A percentile compares a stretch with the other conserved stretches of the same genome.
These are phyloP conservation scores for Podarcis raffonei DNA, from an alignment of 2,113 vertebrate species.

Conservation along the genomic window DNA sequence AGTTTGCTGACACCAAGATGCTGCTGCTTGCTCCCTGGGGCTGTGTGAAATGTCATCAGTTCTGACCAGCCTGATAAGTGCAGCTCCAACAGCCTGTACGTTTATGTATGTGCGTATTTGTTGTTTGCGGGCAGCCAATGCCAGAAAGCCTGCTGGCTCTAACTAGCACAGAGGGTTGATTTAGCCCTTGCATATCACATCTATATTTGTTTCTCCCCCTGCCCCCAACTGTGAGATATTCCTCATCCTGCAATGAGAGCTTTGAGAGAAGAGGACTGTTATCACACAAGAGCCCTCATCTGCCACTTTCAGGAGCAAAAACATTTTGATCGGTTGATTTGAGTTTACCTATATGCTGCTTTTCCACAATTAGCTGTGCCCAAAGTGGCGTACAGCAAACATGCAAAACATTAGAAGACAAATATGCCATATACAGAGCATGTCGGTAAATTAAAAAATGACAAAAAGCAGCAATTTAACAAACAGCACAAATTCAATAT, in stretches of 20 bases:
- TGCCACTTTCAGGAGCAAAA: too few species aligned
- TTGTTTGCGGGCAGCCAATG: neutral
- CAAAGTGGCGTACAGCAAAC: too few species aligned
- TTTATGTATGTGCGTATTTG: too few species aligned
- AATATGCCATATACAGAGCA: too few species aligned
- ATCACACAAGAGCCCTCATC: neutral
- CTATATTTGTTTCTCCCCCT: neutral
- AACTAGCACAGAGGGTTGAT: neutral
- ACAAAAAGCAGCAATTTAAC: too few species aligned
- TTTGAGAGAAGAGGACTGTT: neutral
- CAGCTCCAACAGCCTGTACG: neutral
- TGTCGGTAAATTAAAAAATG: too few species aligned
- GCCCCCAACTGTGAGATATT: neutral
- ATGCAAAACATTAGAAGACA: too few species aligned
- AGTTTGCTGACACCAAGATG: conserved; percentile 13
- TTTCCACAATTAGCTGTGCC: too few species aligned
- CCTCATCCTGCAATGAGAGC: neutral
- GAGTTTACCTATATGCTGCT: too few species aligned
- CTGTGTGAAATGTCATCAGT: neutral
- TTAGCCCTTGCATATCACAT: neutral
- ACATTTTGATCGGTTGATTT: too few species aligned
- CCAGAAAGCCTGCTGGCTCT: neutral
- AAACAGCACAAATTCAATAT: too few species aligned
- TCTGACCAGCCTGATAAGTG: neutral
- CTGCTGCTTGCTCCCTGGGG: neutral